Base-by-base conservation (phyloP, 2,113 vertebrate genomes). In the Otus sunia region DNA sequence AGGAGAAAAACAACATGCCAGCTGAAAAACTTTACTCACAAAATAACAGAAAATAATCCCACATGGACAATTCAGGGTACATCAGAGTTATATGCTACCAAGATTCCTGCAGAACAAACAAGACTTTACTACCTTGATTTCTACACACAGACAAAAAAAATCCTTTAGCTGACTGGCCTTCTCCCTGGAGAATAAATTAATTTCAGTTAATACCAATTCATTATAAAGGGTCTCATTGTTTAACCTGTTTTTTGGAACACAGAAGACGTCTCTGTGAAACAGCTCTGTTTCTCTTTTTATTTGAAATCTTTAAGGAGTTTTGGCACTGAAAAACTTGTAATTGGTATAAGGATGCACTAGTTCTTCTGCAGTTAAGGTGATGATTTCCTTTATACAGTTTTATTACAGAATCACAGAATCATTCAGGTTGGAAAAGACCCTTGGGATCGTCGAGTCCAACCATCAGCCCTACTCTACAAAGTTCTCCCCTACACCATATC, bases 251-350 rank as follows among this genome's bases (percentile, higher is more conserved):
- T 96, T 75, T 76, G 45, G 47, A 86, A 92, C 52, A 92, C 12
- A 86, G 62, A 63, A 88, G 63, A 80, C 83, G 43, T 72, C 60
- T 93, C 86, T 95, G 69, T 59, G 58, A 75, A 92, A 94, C 73
- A 93, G n/a, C 80, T 94, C 12, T 36, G 64, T 50, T 86, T 37
- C 37, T 74, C 74, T 83, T 87, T 96, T 96, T 94, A 91, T 90
- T 83, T 95, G 59, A 92, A 96, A 69, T 43, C 50, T 73, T 93
- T 71, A 94, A 74, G 87, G 66, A 96, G 87, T 80, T 90, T 95
- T 94, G 91, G 58, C 67, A 92, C 19, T 9, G 13, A 93, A 93
- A 92, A 73, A 29, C 37, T 76, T 67, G 21, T 36, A 49, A 85
- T 23, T 78, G 27, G 13, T 69, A 29, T n/a, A 67, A 60, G 17